Percentiles rank a stretch among this genome's conserved stretches.
Evolutionary conservation across 2,888 invertebrate species (phyloP).

Genomic region (Sarcophaga caerulescens): DNA sequence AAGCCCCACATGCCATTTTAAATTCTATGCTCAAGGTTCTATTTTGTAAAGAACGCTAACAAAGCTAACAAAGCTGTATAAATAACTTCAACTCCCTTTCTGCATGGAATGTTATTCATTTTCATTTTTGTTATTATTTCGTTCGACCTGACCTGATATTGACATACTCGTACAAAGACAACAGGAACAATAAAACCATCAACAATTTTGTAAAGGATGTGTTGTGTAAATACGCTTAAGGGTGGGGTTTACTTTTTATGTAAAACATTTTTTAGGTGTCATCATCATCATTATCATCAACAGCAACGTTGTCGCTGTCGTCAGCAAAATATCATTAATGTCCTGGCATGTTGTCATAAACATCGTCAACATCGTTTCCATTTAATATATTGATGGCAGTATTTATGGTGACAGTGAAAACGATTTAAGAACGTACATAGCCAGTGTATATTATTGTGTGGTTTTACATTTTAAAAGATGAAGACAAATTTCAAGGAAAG

Average conservation of each 20-base stretch:
- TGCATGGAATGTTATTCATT: not conserved
- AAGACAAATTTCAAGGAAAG: not conserved
- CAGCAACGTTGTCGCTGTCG: not conserved
- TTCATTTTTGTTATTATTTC: constrained; percentile 20
- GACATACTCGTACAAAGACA: constrained; percentile 42
- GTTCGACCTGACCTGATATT: constrained; percentile 61
- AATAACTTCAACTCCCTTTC: constrained; percentile 20
- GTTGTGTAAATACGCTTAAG: constrained; percentile 55
- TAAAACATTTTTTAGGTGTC: constrained; percentile 43
- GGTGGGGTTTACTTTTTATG: constrained; percentile 23
- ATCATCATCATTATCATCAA: constrained; percentile 37
- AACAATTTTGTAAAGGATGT: constrained; percentile 47
- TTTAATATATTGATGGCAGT: constrained; percentile 42
- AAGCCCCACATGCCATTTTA: no score
- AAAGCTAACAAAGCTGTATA: constrained; percentile 33
- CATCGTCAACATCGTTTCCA: constrained; percentile 7
- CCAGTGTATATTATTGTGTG: no score
- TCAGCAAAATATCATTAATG: constrained; percentile 8
- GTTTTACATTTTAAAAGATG: not conserved
- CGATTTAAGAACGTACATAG: constrained; percentile 12
- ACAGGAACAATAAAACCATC: not conserved
- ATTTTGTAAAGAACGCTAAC: not conserved
- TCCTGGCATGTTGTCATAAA: not conserved
- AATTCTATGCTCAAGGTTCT: no score
- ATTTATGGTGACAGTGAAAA: constrained; percentile 55